Evolutionary conservation across 2,888 invertebrate species (phyloP), one percentile per base, ranked within the genome.

Genomic region (Myopa tessellatipennis): DNA sequence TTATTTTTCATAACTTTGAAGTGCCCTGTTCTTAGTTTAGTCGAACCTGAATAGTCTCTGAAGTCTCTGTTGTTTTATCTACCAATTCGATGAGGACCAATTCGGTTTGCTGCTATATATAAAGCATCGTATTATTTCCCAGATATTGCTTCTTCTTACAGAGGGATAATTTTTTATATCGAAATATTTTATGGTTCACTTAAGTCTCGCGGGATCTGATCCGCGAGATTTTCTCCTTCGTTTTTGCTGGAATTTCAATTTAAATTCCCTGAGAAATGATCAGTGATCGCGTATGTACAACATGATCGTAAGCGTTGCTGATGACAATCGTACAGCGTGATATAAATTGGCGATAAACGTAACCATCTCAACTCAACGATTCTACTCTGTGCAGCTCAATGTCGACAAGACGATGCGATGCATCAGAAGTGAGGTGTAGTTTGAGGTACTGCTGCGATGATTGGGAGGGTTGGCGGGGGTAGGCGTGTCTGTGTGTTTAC

Each of bases 201-300:
- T 10, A 45, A 45, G 45, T 45, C 45, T 8, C 45, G 26, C 26
- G 26, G 2, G 1, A 10, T 10, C 10, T 45, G 7, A 45, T 6
- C 45, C 45, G 1, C 2, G 26, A 26, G 26, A 45, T 45, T 45
- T 38, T 65, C 65, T 65, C 36, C 5, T 55, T 16, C 55, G 4
- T 55, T 12, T n/a, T 26, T 61, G 61, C 61, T 26, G 61, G 61
- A 61, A 61, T 61, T 61, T 65, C 38, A 65, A 65, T 65, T 65
- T 65, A 26, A 34, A 65, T 65, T 65, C 34, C 36, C 12, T 4
- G 36, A 36, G 34, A 34, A 61, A 36, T 10, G 26, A 61, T 14
- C 65, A 38, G 4, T 65, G 65, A 65, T 36, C 65, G 65, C 38
- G 34, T 6, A 63, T 34, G 61, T 63, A 18, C 5, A 63, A 63